phyloP scores from a whole-genome alignment of 2,797 vertebrate species.

The Pipistrellus kuhlii region DNA sequence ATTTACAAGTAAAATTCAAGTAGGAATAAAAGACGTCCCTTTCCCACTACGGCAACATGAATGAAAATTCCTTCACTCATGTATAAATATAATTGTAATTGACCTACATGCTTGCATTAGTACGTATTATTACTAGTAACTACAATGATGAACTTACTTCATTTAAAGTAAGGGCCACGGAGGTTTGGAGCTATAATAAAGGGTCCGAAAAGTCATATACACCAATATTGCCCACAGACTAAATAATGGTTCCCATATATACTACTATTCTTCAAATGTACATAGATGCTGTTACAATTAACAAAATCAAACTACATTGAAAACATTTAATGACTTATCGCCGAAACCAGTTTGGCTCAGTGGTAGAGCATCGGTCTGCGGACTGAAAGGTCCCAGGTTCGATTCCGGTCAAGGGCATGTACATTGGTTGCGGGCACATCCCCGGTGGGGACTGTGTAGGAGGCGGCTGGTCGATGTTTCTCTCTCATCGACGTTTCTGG shows the following conservation, averaged over 20 bases:
- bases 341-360: too few relatives aligned
- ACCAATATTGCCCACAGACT: neutral
- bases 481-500: too few relatives aligned
- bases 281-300: conserved; percentile 26
- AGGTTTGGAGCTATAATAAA: neutral
- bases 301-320: conserved; percentile 48
- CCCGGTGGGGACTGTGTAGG: too few relatives aligned
- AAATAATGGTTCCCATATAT: conserved; percentile 23
- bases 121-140: neutral
- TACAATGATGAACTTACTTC: conserved; percentile 37
- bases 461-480: too few relatives aligned
- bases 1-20: conserved; percentile 59
- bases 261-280: conserved; percentile 47
- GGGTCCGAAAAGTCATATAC: conserved; percentile 15
- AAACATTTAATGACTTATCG: conserved; percentile 12
- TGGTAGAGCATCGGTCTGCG: too few relatives aligned
- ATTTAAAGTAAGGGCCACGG: neutral
- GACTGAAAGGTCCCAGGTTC: too few relatives aligned
- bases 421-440: too few relatives aligned
- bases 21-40: conserved; percentile 1
- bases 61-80: conserved; percentile 14
- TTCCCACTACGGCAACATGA: neutral
- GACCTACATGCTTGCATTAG: neutral
- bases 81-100: conserved; percentile 3
- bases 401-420: too few relatives aligned